Evolutionary conservation across 2,888 invertebrate species (phyloP), one percentile per base, ranked within the genome.

Genomic region (Drosophila algonquin): DNA sequence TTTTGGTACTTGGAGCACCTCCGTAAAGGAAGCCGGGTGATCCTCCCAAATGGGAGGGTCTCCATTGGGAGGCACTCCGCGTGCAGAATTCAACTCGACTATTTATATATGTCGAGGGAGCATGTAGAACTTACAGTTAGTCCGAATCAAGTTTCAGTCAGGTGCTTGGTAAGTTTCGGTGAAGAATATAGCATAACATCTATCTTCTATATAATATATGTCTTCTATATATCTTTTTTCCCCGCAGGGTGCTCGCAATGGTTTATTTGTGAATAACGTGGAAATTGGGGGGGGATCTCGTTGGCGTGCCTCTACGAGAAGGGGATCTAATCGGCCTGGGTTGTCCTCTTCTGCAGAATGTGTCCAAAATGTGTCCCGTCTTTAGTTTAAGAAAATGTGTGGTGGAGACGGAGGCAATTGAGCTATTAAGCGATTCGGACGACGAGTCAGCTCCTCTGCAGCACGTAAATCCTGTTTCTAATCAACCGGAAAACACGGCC

Each of bases 251-350:
- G 80, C 91, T 0, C 64, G 81, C 24, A 92, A 92, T 77, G 92
- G 92, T 0, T 75, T 91, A 1, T 92, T 67, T 54, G 77, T 91
- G 3, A 92, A 91, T 60, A 63, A 62, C 1, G 18, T 4, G 0
- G 53, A 61, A 21, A 57, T 85, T 9, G 12, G 27, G 18, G 10
- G 10, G 44, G 4, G 50, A 63, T 16, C 55, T 59, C 1, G 57
- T 24, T 0, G 16, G 61, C 3, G 47, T 18, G 10, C 2, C 14
- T 1, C 48, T 70, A 0, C 30, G 27, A 3, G 71, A 55, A 7
- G 84, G 85, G 1, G 90, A 90, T 51, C 48, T 55, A 14, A 84
- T 91, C 16, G 84, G 90, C 0, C 77, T 91, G 18, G 91, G 91
- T 2, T 40, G 14, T n/a, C 40, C 40, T 0, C 6, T n/a, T 14